Base-by-base conservation (phyloP, 2,797 vertebrate genomes). In the Ibycter americanus region DNA sequence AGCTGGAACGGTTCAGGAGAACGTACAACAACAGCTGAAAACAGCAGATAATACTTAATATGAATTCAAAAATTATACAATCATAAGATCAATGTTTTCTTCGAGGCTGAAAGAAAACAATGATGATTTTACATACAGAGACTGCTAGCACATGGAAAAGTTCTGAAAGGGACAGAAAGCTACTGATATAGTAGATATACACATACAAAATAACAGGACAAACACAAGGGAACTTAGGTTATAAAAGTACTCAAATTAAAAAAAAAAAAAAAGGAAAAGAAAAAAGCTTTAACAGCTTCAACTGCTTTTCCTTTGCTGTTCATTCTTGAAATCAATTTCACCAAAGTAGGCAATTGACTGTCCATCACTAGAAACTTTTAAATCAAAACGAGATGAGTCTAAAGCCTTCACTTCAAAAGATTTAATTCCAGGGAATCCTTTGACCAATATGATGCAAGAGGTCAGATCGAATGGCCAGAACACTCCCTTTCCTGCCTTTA, bases 21-120 rank as follows among this genome's bases (percentile, higher is more conserved):
- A 84, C 77, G 52, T 65, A 67, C 38, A 87, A 80, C 90, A 94
- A 80, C 90, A 97, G 89, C 94, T 96, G 93, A 97, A 91, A 97
- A 9, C 79, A 76, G 72, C 78, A 97, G 96, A 97, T 96, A 96
- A 96, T 96, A 89, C 77, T 70, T 79, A 54, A 85, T 86, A 93
- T 67, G 86, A 83, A 92, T 94, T 95, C 72, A 74, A 83, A 94
- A 96, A 67, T 88, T 89, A 83, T 44, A 92, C 63, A 88, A 81
- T 66, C 46, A 0, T 51, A 85, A 87, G 79, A 91, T 17, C 86
- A 94, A 95, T 79, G 87, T 92, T 94, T 94, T 92, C 63, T 83
- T 87, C 93, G 92, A 89, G 70, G 66, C 52, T 44, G 34, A 70
- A 92, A 83, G 82, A 96, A 90, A 94, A 94, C 79, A 88, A 86